A percentile compares a stretch with the other conserved stretches of the same genome.
Conservation (phyloP, 2,888 invertebrate genomes). For the Cerastis rubricosa region DNA sequence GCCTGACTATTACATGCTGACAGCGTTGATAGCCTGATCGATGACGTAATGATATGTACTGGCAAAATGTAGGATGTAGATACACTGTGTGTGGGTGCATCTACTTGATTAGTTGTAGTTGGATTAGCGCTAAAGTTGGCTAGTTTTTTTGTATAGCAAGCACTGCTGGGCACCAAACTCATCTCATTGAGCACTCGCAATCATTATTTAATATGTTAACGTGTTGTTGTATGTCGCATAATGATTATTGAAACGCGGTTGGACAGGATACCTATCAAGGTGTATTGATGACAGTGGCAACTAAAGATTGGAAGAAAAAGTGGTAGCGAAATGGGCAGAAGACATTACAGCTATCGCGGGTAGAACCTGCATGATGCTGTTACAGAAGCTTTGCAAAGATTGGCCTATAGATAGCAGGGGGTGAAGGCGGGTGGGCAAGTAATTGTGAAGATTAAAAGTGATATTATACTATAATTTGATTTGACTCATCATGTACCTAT, state of each 20-base stretch:
- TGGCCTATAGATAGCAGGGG: not conserved
- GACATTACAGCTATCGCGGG: not conserved
- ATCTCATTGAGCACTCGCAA: not conserved
- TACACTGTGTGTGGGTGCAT: not conserved
- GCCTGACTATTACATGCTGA: not conserved
- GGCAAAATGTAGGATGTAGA: not conserved
- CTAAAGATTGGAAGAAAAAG: not conserved
- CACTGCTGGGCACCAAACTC: not conserved
- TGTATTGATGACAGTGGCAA: not conserved
- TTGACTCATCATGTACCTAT: not conserved
- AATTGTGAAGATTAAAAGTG: not conserved
- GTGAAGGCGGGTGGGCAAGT: not conserved
- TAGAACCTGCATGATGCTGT: not conserved
- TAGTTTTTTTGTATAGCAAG: not conserved
- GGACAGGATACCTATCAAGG: not conserved
- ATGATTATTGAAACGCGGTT: not conserved
- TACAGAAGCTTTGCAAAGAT: not conserved
- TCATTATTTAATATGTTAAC: not conserved
- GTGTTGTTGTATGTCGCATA: not conserved
- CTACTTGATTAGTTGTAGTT: not conserved
- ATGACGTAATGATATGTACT: conserved; percentile 1
- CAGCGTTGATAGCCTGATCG: conserved; percentile 7
- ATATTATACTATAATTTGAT: too few relatives aligned
- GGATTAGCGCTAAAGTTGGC: not conserved
- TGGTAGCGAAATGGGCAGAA: not conserved